Evolutionary conservation across 2,888 invertebrate genomes (phyloP), one percentile per base, ranked within the genome.

Genomic region (Papilio demoleus): DNA sequence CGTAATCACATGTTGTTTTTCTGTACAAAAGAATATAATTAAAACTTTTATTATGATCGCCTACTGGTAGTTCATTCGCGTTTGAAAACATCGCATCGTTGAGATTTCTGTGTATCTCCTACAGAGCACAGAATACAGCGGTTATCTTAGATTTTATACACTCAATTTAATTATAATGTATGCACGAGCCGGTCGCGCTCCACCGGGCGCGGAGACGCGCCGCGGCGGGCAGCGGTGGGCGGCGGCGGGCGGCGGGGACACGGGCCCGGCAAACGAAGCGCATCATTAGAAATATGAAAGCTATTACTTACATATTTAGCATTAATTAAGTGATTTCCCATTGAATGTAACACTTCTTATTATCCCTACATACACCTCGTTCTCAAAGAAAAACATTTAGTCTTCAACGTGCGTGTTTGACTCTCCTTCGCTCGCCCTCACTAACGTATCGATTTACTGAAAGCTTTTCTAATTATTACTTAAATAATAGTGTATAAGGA

Each of bases 201-300:
- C 31, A 34, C 9, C 24, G 17, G 34, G 2, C n/a, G 34, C 58
- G 45, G 42, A 14, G 40, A 56, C 45, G 38, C n/a, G 19, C 56
- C 42, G 17, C n/a, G n/a, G n/a, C n/a, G n/a, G n/a, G n/a, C n/a
- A n/a, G 36, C 62, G 64, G 61, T 63, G 45, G 34, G 47, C 65
- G 45, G 62, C 67, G 36, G 63, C 50, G 50, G 65, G 69, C 59
- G 65, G 65, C 65, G 62, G 38, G 42, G 62, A 45, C 62, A 56
- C 42, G 42, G 60, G 31, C 66, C 60, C 67, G 31, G 68, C 67
- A 75, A 76, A 67, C 75, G 76, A 74, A 77, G 76, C 76, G 75
- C 61, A 70, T 71, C 76, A 68, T 73, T 75, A 75, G 73, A 76
- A 76, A 74, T 72, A 73, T 73, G 76, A 72, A 71, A 74, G 68